These are phyloP conservation scores for Eulimnadia texana DNA, from an alignment of 1,140 invertebrate species.

Conservation along the genomic window DNA sequence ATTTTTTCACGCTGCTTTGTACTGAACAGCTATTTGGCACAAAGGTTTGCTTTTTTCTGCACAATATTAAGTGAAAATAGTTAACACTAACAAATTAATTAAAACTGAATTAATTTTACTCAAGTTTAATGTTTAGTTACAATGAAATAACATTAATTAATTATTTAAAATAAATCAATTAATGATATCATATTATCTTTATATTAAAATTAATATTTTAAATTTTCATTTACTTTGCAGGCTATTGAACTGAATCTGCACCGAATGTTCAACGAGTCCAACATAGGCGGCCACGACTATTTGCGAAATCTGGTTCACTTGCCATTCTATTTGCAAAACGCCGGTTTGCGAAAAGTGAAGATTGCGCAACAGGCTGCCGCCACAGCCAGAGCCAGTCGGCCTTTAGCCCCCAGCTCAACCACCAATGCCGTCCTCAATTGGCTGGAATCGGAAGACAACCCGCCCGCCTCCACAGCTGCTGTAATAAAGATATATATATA, in stretches of 20 bases:
- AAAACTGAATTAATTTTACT: too few relatives aligned
- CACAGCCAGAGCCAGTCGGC: conserved; percentile 29
- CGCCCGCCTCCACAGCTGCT: background rate
- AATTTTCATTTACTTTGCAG: conserved; percentile 30
- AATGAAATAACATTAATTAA: too few relatives aligned
- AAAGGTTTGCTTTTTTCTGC: background rate
- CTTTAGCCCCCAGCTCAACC: conserved; percentile 25
- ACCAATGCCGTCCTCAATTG: conserved; percentile 9
- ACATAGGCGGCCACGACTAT: conserved; percentile 63
- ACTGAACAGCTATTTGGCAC: background rate
- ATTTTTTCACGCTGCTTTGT: background rate
- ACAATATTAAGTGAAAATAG: too few relatives aligned
- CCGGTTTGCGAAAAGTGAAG: conserved; percentile 74
- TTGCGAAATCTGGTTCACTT: conserved; percentile 91
- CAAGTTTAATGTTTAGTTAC: too few relatives aligned
- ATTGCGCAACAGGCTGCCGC: conserved; percentile 64
- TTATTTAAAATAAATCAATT: too few relatives aligned
- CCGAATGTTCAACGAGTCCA: conserved; percentile 67
- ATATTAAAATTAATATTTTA: background rate
- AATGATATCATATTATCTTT: too few relatives aligned
- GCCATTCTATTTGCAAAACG: conserved; percentile 95
- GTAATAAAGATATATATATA: too few relatives aligned
- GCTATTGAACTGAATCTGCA: conserved; percentile 84
- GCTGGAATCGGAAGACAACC: conserved; percentile 13
- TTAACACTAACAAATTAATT: too few relatives aligned